Evolutionary conservation across 2,888 invertebrate genomes (phyloP).

Genomic region (Gnatocerus cornutus): DNA sequence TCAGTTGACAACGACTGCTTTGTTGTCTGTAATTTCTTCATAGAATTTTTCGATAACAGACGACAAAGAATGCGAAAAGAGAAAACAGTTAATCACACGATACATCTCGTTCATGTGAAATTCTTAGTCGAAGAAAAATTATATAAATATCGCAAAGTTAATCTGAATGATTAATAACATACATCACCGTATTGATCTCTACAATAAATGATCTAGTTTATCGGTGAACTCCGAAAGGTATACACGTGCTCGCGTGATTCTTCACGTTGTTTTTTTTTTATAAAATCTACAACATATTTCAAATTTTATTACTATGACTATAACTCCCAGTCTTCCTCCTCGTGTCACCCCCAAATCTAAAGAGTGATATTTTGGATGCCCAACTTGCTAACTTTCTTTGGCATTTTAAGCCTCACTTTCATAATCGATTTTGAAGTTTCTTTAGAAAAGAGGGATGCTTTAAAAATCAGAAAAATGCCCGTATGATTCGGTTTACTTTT

Average conservation of each 20-base stretch:
- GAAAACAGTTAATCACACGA: conserved; percentile 36
- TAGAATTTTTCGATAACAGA: conserved; percentile 9
- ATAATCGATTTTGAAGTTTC: conserved; percentile 25
- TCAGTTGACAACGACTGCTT: background rate
- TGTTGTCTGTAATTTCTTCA: background rate
- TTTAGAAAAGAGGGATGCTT: conserved; percentile 3
- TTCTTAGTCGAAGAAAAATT: conserved; percentile 24
- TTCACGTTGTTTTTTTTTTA: conserved; percentile 28
- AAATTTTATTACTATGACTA: conserved; percentile 40
- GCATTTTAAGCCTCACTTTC: conserved; percentile 25
- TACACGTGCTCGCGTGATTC: conserved; percentile 38
- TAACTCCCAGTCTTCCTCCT: conserved; percentile 28
- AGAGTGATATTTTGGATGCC: conserved; percentile 29
- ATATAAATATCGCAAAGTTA: conserved; percentile 30
- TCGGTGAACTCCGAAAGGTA: conserved; percentile 16
- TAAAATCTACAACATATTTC: conserved; percentile 41
- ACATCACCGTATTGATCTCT: conserved; percentile 5
- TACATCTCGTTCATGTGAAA: conserved; percentile 22
- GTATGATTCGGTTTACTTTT: conserved; percentile 26
- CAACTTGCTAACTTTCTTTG: conserved; percentile 16
- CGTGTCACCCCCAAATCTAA: background rate
- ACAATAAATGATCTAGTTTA: conserved; percentile 28
- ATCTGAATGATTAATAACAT: conserved; percentile 28
- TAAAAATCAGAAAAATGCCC: conserved; percentile 26
- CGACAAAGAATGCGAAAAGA: conserved; percentile 30